Conservation (phyloP, 1,140 invertebrate species). For the Adoxophyes honmai region DNA sequence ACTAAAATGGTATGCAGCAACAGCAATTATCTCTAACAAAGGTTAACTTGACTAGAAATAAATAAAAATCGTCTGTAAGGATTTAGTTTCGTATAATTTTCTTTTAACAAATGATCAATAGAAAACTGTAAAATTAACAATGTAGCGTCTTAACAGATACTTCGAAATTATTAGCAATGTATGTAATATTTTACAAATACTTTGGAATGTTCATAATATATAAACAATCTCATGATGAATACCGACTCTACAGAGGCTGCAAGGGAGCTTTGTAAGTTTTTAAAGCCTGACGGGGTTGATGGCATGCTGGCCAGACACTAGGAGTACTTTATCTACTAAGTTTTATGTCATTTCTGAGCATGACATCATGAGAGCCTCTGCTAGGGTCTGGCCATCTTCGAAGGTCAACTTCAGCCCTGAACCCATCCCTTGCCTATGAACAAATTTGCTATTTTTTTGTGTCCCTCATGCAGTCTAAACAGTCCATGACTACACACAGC, state of each 20-base stretch:
- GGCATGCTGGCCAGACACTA: no score
- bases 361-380: no score
- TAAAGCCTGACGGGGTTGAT: no score
- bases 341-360: no score
- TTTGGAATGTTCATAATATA: slow-evolving; percentile 71
- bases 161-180: slow-evolving; percentile 74
- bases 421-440: slow-evolving; percentile 33
- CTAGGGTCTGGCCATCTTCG: no score
- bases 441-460: slow-evolving; percentile 69
- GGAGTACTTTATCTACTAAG: no score
- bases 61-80: slow-evolving; percentile 66
- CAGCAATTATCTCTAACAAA: no score
- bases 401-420: slow-evolving; percentile 25
- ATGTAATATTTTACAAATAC: slow-evolving; percentile 75
- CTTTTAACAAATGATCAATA: slow-evolving; percentile 78
- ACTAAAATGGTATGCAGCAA: no score
- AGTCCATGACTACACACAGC: slow-evolving; percentile 25
- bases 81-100: slow-evolving; percentile 78
- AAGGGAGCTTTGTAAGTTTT: no score
- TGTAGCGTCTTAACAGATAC: slow-evolving; percentile 76
- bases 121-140: slow-evolving; percentile 78
- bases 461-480: slow-evolving; percentile 30
- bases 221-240: slow-evolving; percentile 72
- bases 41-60: neutral
- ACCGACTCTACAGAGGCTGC: slow-evolving; percentile 34